phyloP scores from a whole-genome alignment of 2,888 invertebrate genomes.

The Drosophila acutilabella region DNA sequence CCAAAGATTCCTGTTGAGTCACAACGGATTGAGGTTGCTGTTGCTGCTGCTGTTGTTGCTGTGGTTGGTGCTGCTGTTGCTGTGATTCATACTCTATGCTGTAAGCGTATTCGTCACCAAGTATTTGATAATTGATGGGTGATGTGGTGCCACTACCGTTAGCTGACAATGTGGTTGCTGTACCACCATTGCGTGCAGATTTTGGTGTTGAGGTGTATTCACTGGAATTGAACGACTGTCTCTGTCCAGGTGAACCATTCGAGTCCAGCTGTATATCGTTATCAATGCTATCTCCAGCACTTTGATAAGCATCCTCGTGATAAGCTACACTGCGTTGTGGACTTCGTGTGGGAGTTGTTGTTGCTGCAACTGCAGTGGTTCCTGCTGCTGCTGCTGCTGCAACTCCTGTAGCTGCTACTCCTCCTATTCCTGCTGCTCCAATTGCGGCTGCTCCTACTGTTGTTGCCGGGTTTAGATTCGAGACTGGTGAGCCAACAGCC shows the following conservation, averaged over 20 bases:
- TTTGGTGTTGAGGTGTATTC: conserved; percentile 81
- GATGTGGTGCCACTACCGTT: conserved; percentile 65
- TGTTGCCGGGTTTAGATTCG: conserved; percentile 33
- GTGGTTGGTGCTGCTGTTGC: conserved; percentile 30
- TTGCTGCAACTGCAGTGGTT: conserved; percentile 24
- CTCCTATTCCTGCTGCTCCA: conserved; percentile 18
- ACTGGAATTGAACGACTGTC: conserved; percentile 77
- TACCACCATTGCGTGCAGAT: conserved; percentile 50
- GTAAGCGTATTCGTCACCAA: conserved; percentile 70
- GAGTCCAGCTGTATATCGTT: conserved; percentile 54
- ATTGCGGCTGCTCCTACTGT: conserved; percentile 15
- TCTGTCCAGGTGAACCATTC: conserved; percentile 64
- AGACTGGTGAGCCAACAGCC: conserved; percentile 52
- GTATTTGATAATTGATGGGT: conserved; percentile 73
- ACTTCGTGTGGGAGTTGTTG: conserved; percentile 68
- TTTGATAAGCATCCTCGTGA: conserved; percentile 74
- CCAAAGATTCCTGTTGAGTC: conserved; percentile 49
- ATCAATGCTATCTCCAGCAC: conserved; percentile 54
- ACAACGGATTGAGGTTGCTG: conserved; percentile 38
- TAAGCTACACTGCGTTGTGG: conserved; percentile 72
- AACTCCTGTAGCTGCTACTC: conserved; percentile 3
- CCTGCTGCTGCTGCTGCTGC: conserved; percentile 9
- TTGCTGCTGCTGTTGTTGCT: conserved; percentile 48
- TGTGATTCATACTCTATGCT: conserved; percentile 65
- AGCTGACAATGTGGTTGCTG: conserved; percentile 30